A percentile compares a stretch with the other conserved stretches of the same genome.
phyloP scores from a whole-genome alignment of 2,797 vertebrate species.

The Lycodopsis pacificus region DNA sequence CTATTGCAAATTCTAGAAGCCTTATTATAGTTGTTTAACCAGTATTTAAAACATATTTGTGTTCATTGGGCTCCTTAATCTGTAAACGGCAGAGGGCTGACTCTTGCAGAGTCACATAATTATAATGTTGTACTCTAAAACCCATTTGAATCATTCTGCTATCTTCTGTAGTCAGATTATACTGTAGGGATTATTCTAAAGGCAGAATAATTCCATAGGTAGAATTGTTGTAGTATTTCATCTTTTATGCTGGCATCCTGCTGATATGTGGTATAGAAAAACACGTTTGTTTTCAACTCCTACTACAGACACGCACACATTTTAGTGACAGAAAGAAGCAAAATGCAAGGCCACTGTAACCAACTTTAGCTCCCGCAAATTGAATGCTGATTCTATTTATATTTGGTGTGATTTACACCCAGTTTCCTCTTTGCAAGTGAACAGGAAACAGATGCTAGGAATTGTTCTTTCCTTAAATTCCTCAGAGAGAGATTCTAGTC shows the following conservation, averaged over 20 bases:
- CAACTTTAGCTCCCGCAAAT: conserved; percentile 77
- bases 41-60: conserved; percentile 9
- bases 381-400: conserved; percentile 92
- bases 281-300: conserved; percentile 14
- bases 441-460: conserved; percentile 99
- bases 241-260: neutral
- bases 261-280: neutral
- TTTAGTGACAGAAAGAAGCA: conserved; percentile 35
- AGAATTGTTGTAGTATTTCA: neutral
- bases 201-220: neutral
- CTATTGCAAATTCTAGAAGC: conserved; percentile 13
- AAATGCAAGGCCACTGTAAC: conserved; percentile 65
- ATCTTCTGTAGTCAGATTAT: neutral
- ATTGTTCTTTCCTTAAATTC: conserved; percentile 92
- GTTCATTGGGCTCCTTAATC: neutral
- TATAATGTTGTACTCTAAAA: neutral
- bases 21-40: conserved; percentile 13
- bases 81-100: neutral
- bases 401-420: conserved; percentile 91
- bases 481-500: conserved; percentile 90
- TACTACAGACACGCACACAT: conserved; percentile 15
- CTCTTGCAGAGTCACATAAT: neutral
- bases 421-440: conserved; percentile 92
- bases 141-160: neutral
- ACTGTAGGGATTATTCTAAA: neutral